Conservation (phyloP, 2,797 vertebrate genomes). For the Sebastes diploproa region DNA sequence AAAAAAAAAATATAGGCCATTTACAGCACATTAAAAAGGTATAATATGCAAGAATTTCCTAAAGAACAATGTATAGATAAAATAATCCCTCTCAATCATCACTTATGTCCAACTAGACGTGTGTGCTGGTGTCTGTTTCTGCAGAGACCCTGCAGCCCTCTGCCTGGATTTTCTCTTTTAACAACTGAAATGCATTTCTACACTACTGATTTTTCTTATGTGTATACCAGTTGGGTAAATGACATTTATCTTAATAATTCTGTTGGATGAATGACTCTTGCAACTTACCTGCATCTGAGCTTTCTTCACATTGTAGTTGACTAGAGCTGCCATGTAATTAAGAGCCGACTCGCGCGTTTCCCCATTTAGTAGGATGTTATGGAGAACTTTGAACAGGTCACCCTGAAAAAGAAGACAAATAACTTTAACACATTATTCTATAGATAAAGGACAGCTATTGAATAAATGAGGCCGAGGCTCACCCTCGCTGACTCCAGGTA, state of each 20-base stretch:
- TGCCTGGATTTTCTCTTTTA: neutral
- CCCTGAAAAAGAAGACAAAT: constrained; percentile 80
- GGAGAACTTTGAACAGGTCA: constrained; percentile 96
- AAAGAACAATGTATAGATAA: neutral
- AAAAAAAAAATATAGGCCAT: neutral
- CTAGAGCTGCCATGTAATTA: constrained; percentile 94
- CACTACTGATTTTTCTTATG: neutral
- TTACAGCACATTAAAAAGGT: neutral
- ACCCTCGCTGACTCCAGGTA: constrained; percentile 96
- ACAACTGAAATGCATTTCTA: neutral
- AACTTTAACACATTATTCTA: neutral
- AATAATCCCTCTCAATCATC: neutral
- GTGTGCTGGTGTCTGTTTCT: neutral
- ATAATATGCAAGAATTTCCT: too few relatives aligned
- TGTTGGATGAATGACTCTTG: neutral
- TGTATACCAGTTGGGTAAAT: neutral
- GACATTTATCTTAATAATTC: neutral
- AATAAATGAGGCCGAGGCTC: neutral
- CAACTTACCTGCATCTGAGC: constrained; percentile 95
- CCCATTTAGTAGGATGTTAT: constrained; percentile 94
- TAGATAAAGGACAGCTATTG: neutral
- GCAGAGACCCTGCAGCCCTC: neutral
- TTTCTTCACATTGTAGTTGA: constrained; percentile 98
- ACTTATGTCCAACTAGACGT: neutral
- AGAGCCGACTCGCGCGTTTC: constrained; percentile 96